phyloP scores from a whole-genome alignment of 2,113 vertebrate species.

The Ictalurus punctatus region DNA sequence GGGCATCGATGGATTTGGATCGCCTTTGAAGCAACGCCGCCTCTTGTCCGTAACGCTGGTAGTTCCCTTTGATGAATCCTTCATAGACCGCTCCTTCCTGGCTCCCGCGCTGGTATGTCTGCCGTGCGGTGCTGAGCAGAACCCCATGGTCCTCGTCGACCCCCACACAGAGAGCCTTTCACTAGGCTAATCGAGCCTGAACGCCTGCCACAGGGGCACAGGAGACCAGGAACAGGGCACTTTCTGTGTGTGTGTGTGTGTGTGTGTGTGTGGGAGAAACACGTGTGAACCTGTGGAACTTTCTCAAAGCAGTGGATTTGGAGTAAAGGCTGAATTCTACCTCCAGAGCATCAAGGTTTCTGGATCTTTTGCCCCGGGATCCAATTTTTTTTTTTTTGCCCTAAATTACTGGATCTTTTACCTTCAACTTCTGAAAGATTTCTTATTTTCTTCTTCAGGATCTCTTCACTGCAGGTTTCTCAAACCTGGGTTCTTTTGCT shows the following conservation, averaged over 20 bases:
- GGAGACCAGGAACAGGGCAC: constrained; percentile 40
- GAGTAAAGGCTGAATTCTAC: not conserved
- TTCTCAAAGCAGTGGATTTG: constrained; percentile 15
- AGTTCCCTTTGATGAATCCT: not conserved
- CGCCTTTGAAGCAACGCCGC: not conserved
- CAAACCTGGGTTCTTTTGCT: not conserved
- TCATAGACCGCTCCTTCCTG: not conserved
- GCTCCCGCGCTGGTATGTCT: not conserved
- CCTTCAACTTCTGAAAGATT: not conserved
- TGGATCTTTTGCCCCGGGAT: not conserved
- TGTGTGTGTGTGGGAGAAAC: not conserved
- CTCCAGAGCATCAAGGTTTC: not conserved
- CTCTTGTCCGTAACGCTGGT: not conserved
- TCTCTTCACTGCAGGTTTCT: not conserved
- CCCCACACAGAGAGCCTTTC: constrained; percentile 62
- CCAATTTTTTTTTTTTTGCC: not conserved
- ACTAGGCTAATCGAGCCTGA: constrained; percentile 76
- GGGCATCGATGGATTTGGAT: not conserved
- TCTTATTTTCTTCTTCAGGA: not conserved
- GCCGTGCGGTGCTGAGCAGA: constrained; percentile 27
- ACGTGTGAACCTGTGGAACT: constrained; percentile 17
- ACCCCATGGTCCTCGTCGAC: constrained; percentile 3
- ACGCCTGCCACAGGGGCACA: constrained; percentile 60
- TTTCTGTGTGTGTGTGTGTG: constrained; percentile 31
- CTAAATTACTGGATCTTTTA: not conserved